Evolutionary conservation across 1,140 invertebrate genomes (phyloP).

Genomic region (Trachymyrmex cornetzi): DNA sequence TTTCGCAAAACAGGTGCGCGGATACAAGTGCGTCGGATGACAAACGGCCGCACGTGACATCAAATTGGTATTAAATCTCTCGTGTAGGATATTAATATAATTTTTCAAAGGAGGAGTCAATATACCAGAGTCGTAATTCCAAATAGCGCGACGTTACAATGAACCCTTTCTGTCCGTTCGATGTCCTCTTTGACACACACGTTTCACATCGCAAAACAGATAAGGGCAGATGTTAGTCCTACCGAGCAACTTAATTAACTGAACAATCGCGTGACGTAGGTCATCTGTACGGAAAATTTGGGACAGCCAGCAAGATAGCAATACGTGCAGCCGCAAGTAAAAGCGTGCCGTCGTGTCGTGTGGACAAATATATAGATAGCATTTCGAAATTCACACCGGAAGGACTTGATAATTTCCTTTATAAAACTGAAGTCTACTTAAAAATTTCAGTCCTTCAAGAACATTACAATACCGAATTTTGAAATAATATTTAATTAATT

Average conservation of each 20-base stretch:
- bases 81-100: constrained; percentile 28
- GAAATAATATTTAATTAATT: constrained; percentile 19
- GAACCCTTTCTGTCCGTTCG: constrained; percentile 17
- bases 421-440: background rate
- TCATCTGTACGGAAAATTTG: constrained; percentile 37
- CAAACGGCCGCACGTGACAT: constrained; percentile 45
- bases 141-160: background rate
- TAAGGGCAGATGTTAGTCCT: constrained; percentile 45
- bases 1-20: constrained; percentile 52
- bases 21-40: constrained; percentile 27
- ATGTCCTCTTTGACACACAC: background rate
- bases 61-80: constrained; percentile 37
- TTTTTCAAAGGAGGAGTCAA: background rate
- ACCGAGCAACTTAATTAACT: constrained; percentile 51
- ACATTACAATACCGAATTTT: background rate
- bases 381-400: background rate
- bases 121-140: background rate
- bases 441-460: background rate
- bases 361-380: background rate
- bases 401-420: background rate
- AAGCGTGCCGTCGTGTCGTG: background rate
- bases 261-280: constrained; percentile 46
- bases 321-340: background rate
- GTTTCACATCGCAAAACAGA: constrained; percentile 44
- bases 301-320: background rate